Percentiles rank a stretch among this genome's conserved stretches.
Evolutionary conservation across 64 coral and sea anemone species (phyloP).

Genomic region (Montipora cactus): DNA sequence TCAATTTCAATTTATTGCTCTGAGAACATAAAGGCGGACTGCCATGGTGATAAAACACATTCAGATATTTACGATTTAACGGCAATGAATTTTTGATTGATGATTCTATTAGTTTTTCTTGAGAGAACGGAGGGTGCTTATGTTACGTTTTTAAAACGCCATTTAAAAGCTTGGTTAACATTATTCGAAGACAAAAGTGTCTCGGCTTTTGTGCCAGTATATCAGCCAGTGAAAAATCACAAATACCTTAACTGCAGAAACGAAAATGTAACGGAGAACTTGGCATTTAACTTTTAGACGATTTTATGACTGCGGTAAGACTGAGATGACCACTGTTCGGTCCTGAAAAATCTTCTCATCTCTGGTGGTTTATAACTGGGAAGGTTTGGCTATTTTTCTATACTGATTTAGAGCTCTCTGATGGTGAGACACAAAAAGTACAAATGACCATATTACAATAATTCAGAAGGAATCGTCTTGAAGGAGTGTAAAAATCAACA

Average conservation of each 20-base stretch:
- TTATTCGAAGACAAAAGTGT: not conserved
- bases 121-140: not conserved
- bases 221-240: not conserved
- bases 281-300: no score
- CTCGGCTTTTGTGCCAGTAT: not conserved
- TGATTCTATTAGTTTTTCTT: no score
- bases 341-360: no score
- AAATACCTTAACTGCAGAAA: not conserved
- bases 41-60: not conserved
- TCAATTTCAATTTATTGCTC: not conserved
- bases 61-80: not conserved
- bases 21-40: not conserved
- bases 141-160: not conserved
- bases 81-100: not conserved
- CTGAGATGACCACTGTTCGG: no score
- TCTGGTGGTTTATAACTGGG: not conserved
- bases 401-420: not conserved
- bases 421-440: not conserved
- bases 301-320: no score
- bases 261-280: not conserved
- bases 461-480: not conserved
- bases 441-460: not conserved
- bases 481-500: not conserved
- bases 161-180: not conserved
- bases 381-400: not conserved